Conservation (phyloP, 2,113 vertebrate species). For the Scomber colias region DNA sequence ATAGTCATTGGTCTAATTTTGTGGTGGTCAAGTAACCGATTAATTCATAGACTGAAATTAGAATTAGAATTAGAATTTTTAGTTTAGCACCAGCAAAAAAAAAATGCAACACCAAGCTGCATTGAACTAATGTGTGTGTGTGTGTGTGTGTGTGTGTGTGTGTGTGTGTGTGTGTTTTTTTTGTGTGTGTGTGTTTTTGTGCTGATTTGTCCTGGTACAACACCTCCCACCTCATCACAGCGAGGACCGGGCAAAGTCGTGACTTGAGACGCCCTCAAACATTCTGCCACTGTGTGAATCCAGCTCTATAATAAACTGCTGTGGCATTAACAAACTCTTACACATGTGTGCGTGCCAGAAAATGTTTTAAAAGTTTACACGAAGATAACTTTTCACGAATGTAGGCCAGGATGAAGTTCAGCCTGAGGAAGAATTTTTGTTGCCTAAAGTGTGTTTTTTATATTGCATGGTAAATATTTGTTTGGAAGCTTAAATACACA, state of each 20-base stretch:
- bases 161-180: constrained; percentile 2
- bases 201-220: constrained; percentile 56
- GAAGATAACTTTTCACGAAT: neutral
- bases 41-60: neutral
- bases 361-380: constrained; percentile 1
- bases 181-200: neutral
- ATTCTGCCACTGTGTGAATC: constrained; percentile 73
- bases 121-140: constrained; percentile 3
- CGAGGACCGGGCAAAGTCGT: constrained; percentile 65
- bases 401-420: neutral
- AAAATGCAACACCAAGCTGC: neutral
- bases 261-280: constrained; percentile 75
- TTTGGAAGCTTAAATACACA: neutral
- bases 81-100: neutral
- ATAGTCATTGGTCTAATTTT: neutral
- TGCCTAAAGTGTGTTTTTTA: neutral
- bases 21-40: neutral
- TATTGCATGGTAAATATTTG: neutral
- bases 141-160: neutral
- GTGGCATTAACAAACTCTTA: constrained; percentile 30
- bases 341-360: neutral
- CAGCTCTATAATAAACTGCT: constrained; percentile 60
- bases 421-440: neutral
- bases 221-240: constrained; percentile 72
- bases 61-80: no score